Evolutionary conservation across 2,888 invertebrate species (phyloP), one percentile per base, ranked within the genome.

Genomic region (Marronus borbonicus): DNA sequence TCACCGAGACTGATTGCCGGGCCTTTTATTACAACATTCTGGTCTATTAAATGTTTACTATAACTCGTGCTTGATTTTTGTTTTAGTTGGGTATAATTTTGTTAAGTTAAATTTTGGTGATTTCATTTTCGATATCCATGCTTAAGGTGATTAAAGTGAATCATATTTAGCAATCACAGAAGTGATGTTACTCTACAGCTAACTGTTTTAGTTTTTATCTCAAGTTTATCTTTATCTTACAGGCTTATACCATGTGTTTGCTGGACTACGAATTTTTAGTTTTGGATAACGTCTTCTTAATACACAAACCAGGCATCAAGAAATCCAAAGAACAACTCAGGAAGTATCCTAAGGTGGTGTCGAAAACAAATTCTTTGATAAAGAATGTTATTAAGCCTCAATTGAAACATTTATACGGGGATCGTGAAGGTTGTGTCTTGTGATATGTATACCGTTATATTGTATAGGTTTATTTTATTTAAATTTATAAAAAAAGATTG

Each of bases 191-290:
- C 44, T 44, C 0, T 7, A 12, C 8, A 7, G 44, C 8, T 12
- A 44, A 2, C 12, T 44, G 12, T 44, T 44, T 8, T 12, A 8
- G 12, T 28, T 60, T 28, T 28, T 28, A 14, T 60, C 24, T 60
- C 4, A 60, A 2, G 7, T 10, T 0, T 60, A 20, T 3, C 28
- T 60, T 60, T 20, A 28, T 31, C 20, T 85, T 87, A 24, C 90
- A 96, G 95, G 96, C 95, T 81, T 96, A 95, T 89, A 91, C 94
- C 77, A 91, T 96, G 80, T 96, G 96, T 88, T 94, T 95, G 28
- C 90, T 94, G 86, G 94, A 96, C 87, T 96, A 96, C 88, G 95
- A 96, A 86, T 96, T 96, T 87, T 93, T 95, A 88, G 95, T 96
- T 84, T 88, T 96, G 85, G 95, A 96, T 89, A 96, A 96, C 88